Conservation (phyloP, 2,888 invertebrate species). For the Latheticus oryzae region DNA sequence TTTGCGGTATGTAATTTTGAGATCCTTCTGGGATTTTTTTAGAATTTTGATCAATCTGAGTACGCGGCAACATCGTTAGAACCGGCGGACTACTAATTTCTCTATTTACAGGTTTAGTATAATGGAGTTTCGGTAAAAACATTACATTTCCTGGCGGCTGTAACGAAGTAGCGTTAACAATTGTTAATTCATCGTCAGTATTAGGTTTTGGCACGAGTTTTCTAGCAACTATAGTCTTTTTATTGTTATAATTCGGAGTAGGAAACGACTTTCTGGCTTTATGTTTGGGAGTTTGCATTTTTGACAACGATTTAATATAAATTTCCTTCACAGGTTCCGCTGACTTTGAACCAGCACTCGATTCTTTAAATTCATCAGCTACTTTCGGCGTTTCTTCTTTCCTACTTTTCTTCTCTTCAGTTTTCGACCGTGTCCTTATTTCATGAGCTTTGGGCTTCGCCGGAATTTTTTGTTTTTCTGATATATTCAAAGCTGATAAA, state of each 20-base stretch:
- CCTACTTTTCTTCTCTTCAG: slow-evolving; percentile 55
- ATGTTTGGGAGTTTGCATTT: slow-evolving; percentile 54
- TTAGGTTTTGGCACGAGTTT: slow-evolving; percentile 34
- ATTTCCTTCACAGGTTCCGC: slow-evolving; percentile 53
- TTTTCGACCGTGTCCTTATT: slow-evolving; percentile 58
- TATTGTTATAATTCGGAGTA: slow-evolving; percentile 47
- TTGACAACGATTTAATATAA: slow-evolving; percentile 59
- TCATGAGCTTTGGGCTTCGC: slow-evolving; percentile 50
- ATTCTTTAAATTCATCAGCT: no score
- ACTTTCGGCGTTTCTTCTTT: slow-evolving; percentile 4
- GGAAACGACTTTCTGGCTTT: slow-evolving; percentile 61
- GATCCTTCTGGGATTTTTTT: slow-evolving; percentile 46
- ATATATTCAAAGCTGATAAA: slow-evolving; percentile 61
- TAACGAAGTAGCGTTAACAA: slow-evolving; percentile 28
- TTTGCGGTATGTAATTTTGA: slow-evolving; percentile 59
- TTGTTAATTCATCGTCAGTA: slow-evolving; percentile 16
- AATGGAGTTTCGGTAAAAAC: slow-evolving; percentile 38
- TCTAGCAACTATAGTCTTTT: slow-evolving; percentile 29
- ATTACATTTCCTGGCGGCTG: slow-evolving; percentile 25
- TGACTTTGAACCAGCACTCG: slow-evolving; percentile 31
- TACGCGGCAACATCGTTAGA: slow-evolving; percentile 29
- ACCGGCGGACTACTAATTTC: slow-evolving; percentile 38
- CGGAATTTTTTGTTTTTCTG: slow-evolving; percentile 54
- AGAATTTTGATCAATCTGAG: slow-evolving; percentile 1
- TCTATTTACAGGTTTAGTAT: slow-evolving; percentile 20